These are phyloP conservation scores for Drosophila sechellia DNA, from an alignment of 1,140 invertebrate genomes.

Conservation along the genomic window DNA sequence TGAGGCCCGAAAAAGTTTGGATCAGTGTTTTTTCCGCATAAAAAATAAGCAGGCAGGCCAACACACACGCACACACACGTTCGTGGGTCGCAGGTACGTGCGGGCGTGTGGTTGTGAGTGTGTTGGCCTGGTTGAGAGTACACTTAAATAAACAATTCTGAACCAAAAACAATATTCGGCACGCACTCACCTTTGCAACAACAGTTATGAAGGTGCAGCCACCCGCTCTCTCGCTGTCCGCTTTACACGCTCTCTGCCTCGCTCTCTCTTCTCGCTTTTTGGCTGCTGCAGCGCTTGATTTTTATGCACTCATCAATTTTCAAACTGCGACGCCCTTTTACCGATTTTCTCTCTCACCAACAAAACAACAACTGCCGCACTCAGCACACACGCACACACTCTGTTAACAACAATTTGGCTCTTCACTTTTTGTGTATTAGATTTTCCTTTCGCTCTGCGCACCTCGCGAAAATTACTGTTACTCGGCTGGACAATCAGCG, in stretches of 20 bases:
- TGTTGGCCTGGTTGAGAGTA: constrained; percentile 5
- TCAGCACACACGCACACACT: constrained; percentile 18
- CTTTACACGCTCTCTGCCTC: constrained; percentile 20
- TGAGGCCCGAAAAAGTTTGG: neutral
- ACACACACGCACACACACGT: constrained; percentile 25
- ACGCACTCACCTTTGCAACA: constrained; percentile 70
- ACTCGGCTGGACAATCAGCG: constrained; percentile 7
- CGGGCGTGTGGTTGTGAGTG: constrained; percentile 10
- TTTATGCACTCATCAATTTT: constrained; percentile 64
- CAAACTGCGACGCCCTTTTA: constrained; percentile 74
- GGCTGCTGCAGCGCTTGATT: constrained; percentile 54
- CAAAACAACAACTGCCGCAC: constrained; percentile 42
- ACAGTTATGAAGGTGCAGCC: constrained; percentile 34
- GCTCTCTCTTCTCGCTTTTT: constrained; percentile 30
- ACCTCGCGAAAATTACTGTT: constrained; percentile 4
- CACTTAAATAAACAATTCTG: constrained; percentile 36
- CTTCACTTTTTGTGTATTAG: constrained; percentile 58
- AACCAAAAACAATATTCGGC: constrained; percentile 71
- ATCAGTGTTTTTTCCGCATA: constrained; percentile 6
- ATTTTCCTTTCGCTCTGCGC: constrained; percentile 51
- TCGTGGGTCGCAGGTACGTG: constrained; percentile 22
- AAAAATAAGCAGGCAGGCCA: constrained; percentile 39
- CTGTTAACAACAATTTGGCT: constrained; percentile 58
- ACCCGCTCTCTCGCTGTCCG: constrained; percentile 18
- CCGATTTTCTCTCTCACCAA: constrained; percentile 46